phyloP scores from a whole-genome alignment of 2,888 invertebrate genomes.

The Nesidiocoris tenuis region DNA sequence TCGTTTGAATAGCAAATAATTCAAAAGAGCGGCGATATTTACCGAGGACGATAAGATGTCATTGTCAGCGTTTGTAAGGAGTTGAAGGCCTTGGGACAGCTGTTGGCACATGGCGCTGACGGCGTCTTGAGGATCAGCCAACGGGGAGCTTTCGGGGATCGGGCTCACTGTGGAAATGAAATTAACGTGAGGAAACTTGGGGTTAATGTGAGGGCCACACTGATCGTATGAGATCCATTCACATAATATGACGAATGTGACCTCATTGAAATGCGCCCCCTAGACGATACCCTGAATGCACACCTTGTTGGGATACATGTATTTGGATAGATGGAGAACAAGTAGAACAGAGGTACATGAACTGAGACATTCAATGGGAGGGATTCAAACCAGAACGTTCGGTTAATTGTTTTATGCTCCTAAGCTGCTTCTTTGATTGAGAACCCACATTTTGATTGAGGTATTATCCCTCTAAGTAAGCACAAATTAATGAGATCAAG shows the following conservation, averaged over 20 bases:
- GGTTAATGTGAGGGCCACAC: background rate
- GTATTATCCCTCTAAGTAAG: too few relatives aligned
- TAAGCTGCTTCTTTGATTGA: too few relatives aligned
- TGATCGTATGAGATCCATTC: too few relatives aligned
- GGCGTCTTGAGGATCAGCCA: slow-evolving; percentile 57
- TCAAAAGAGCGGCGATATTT: background rate
- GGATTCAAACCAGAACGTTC: too few relatives aligned
- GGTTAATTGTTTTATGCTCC: too few relatives aligned
- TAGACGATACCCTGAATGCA: too few relatives aligned
- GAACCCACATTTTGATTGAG: too few relatives aligned
- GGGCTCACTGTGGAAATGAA: slow-evolving; percentile 75
- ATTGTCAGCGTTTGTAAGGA: slow-evolving; percentile 65
- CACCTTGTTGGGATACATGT: too few relatives aligned
- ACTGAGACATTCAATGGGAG: too few relatives aligned
- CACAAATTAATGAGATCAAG: too few relatives aligned
- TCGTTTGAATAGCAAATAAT: background rate
- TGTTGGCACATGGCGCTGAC: slow-evolving; percentile 75
- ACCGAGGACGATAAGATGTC: slow-evolving; percentile 39
- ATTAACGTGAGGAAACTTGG: background rate
- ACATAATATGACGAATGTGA: background rate
- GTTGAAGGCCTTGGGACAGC: slow-evolving; percentile 71
- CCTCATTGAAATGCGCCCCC: background rate
- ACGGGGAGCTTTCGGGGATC: slow-evolving; percentile 73
- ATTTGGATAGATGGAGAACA: too few relatives aligned
- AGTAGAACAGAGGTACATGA: too few relatives aligned